Evolutionary conservation across 2,888 invertebrate species (phyloP).

Genomic region (Lasioglossum malachurum): DNA sequence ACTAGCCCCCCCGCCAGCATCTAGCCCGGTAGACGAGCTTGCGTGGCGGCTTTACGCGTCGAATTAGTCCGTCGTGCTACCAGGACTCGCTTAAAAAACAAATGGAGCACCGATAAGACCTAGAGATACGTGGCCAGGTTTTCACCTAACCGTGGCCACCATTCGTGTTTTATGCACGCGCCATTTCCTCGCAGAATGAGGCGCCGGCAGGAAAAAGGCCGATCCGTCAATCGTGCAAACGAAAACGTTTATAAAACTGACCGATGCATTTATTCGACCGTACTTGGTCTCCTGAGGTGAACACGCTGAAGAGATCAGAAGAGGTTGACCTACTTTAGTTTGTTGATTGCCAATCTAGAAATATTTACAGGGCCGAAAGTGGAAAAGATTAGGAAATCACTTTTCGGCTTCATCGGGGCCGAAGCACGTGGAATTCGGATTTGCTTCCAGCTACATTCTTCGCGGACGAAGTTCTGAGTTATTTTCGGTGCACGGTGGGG

Average conservation of each 20-base stretch:
- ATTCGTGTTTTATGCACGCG: constrained; percentile 19
- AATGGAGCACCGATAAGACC: constrained; percentile 46
- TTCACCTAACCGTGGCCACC: constrained; percentile 10
- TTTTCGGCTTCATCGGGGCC: neutral
- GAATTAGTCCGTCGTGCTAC: constrained; percentile 30
- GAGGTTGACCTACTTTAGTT: neutral
- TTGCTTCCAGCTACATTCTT: neutral
- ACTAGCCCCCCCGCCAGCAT: neutral
- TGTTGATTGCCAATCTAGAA: neutral
- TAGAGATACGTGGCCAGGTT: constrained; percentile 44
- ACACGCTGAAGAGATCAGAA: neutral
- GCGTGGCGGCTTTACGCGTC: constrained; percentile 39
- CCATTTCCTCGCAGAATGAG: constrained; percentile 33
- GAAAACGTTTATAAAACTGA: constrained; percentile 21
- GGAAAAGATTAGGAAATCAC: too few species aligned
- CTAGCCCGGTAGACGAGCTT: constrained; percentile 26
- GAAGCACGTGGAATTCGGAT: neutral
- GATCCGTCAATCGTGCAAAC: constrained; percentile 24
- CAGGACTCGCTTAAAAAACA: constrained; percentile 16
- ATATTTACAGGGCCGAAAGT: neutral
- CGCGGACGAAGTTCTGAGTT: neutral
- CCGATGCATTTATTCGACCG: constrained; percentile 21
- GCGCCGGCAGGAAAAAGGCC: constrained; percentile 30
- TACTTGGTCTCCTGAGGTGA: neutral
- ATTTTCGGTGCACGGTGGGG: neutral